phyloP scores from a whole-genome alignment of 2,797 vertebrate species.

The Anomalospiza imberbis region DNA sequence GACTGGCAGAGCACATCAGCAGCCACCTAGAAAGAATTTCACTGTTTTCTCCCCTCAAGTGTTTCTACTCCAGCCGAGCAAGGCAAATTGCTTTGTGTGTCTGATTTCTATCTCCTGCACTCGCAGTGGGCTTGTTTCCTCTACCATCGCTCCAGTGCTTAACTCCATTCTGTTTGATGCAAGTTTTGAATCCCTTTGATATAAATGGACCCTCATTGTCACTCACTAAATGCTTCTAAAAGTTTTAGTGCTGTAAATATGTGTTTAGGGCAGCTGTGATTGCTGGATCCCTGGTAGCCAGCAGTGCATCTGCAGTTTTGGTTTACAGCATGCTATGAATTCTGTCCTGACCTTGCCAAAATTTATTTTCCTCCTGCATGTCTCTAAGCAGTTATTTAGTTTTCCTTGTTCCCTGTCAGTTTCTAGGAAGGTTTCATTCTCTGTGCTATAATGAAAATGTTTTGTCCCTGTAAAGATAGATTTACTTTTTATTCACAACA shows the following conservation, averaged over 20 bases:
- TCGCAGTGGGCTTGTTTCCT: neutral
- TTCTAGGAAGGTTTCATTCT: slow-evolving; percentile 19
- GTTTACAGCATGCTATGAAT: neutral
- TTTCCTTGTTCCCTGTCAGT: slow-evolving; percentile 7
- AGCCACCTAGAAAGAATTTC: neutral
- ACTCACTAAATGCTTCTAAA: neutral
- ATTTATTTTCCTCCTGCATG: slow-evolving; percentile 13
- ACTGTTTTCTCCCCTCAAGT: neutral
- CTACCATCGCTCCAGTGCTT: neutral
- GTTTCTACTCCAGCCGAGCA: slow-evolving; percentile 11
- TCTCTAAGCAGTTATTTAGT: slow-evolving; percentile 26
- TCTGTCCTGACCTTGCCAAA: slow-evolving; percentile 43
- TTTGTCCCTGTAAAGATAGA: slow-evolving; percentile 17
- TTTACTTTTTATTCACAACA: slow-evolving; percentile 27
- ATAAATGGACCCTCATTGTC: neutral
- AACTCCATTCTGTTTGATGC: neutral
- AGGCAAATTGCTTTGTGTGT: neutral
- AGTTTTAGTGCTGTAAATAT: neutral
- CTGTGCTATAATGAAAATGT: slow-evolving; percentile 31
- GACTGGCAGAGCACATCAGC: neutral
- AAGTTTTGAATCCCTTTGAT: slow-evolving; percentile 23
- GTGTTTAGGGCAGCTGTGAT: neutral
- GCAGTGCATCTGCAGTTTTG: neutral
- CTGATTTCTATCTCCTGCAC: neutral
- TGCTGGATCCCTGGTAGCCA: neutral